Percentiles rank a stretch among this genome's conserved stretches.
Conservation (phyloP, 1,140 invertebrate genomes). For the Helicorthomorpha holstii region DNA sequence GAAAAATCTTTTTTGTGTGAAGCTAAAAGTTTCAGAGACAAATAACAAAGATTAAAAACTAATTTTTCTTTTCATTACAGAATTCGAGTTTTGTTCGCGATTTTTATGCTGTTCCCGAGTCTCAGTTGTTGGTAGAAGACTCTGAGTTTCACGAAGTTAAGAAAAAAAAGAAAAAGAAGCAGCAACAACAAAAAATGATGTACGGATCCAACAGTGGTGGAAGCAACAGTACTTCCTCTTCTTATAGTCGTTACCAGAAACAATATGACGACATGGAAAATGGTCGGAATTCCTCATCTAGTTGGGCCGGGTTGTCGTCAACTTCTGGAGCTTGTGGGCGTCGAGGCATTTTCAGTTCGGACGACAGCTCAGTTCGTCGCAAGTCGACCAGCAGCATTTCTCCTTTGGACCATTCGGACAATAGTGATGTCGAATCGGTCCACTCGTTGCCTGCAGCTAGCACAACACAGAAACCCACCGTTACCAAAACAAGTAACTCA, state of each 20-base stretch:
- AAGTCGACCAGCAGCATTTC: slow-evolving; percentile 40
- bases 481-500: slow-evolving; percentile 20
- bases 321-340: not conserved
- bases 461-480: slow-evolving; percentile 24
- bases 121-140: not conserved
- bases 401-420: slow-evolving; percentile 51
- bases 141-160: slow-evolving; percentile 5
- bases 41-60: too few species aligned
- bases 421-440: slow-evolving; percentile 47
- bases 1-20: too few species aligned
- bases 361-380: slow-evolving; percentile 16
- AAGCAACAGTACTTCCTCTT: not conserved
- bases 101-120: slow-evolving; percentile 2
- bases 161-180: not conserved
- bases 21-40: too few species aligned
- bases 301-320: not conserved
- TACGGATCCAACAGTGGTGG: not conserved
- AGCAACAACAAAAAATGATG: not conserved
- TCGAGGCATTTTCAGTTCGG: not conserved
- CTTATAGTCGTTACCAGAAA: not conserved
- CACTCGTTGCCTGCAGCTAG: slow-evolving; percentile 47
- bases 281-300: not conserved
- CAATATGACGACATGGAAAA: too few species aligned
- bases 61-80: too few species aligned
- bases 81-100: slow-evolving; percentile 2